Conservation (phyloP, 2,888 invertebrate species). For the Apotomis betuletana region DNA sequence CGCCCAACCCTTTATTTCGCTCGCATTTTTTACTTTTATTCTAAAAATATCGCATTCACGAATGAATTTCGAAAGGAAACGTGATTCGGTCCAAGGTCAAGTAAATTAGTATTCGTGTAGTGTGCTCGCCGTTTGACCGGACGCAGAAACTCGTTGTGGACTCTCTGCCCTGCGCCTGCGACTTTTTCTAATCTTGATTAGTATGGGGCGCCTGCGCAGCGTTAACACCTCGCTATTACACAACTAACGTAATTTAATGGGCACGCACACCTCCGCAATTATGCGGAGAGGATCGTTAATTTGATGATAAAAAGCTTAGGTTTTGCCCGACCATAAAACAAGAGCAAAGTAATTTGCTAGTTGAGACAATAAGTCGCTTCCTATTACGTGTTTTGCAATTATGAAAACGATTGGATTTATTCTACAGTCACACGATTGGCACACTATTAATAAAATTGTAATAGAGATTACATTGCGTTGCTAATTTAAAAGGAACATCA, state of each 20-base stretch:
- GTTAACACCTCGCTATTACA: slow-evolving; percentile 47
- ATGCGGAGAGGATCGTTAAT: slow-evolving; percentile 28
- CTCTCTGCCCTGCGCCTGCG: slow-evolving; percentile 59
- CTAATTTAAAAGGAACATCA: no score
- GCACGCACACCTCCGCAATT: slow-evolving; percentile 40
- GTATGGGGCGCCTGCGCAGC: slow-evolving; percentile 58
- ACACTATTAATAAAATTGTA: no score
- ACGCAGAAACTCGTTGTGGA: slow-evolving; percentile 75
- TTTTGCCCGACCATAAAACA: slow-evolving; percentile 4
- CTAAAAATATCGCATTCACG: slow-evolving; percentile 82
- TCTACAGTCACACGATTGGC: no score
- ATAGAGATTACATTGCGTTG: no score
- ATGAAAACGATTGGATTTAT: no score
- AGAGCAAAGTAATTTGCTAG: background rate
- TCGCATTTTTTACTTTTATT: slow-evolving; percentile 77
- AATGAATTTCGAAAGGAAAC: slow-evolving; percentile 83
- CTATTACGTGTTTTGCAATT: no score
- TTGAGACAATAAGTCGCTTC: no score
- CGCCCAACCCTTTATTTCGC: slow-evolving; percentile 77
- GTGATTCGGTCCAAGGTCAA: slow-evolving; percentile 80
- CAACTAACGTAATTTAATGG: slow-evolving; percentile 50
- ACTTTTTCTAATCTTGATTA: slow-evolving; percentile 75
- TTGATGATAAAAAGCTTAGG: slow-evolving; percentile 23
- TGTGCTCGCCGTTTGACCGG: slow-evolving; percentile 78
- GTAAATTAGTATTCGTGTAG: slow-evolving; percentile 79